Evolutionary conservation across 2,888 invertebrate species (phyloP).

Genomic region (Drosophila mercatorum): DNA sequence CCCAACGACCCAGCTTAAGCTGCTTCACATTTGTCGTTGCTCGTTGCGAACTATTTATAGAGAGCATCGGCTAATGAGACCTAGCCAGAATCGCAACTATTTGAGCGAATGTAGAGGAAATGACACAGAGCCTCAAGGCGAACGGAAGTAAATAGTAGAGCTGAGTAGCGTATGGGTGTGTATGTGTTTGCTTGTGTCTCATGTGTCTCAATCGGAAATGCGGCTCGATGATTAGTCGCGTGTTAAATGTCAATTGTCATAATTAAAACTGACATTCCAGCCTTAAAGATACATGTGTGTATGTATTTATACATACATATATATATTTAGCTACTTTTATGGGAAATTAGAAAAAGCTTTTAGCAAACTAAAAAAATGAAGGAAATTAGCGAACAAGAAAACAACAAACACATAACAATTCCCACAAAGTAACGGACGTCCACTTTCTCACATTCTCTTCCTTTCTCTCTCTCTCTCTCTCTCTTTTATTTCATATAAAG

Average conservation of each 20-base stretch:
- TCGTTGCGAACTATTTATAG: slow-evolving; percentile 44
- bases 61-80: slow-evolving; percentile 44
- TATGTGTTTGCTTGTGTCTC: not conserved
- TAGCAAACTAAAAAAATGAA: slow-evolving; percentile 38
- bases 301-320: not conserved
- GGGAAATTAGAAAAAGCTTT: slow-evolving; percentile 75
- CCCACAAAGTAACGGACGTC: slow-evolving; percentile 26
- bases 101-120: slow-evolving; percentile 41
- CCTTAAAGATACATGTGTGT: slow-evolving; percentile 6
- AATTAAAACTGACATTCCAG: slow-evolving; percentile 65
- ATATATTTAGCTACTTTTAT: slow-evolving; percentile 19
- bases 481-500: slow-evolving; percentile 65
- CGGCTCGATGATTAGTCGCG: slow-evolving; percentile 65
- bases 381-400: slow-evolving; percentile 16
- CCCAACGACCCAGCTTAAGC: slow-evolving; percentile 5
- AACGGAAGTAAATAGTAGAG: slow-evolving; percentile 50
- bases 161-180: not conserved
- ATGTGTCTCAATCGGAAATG: slow-evolving; percentile 45
- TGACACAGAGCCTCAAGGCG: slow-evolving; percentile 25
- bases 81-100: slow-evolving; percentile 30
- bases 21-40: slow-evolving; percentile 2
- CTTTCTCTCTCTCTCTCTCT: not conserved
- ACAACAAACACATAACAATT: slow-evolving; percentile 36
- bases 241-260: slow-evolving; percentile 72
- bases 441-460: not conserved